Evolutionary conservation across 2,888 invertebrate genomes (phyloP).

Genomic region (Dryococelus australis): DNA sequence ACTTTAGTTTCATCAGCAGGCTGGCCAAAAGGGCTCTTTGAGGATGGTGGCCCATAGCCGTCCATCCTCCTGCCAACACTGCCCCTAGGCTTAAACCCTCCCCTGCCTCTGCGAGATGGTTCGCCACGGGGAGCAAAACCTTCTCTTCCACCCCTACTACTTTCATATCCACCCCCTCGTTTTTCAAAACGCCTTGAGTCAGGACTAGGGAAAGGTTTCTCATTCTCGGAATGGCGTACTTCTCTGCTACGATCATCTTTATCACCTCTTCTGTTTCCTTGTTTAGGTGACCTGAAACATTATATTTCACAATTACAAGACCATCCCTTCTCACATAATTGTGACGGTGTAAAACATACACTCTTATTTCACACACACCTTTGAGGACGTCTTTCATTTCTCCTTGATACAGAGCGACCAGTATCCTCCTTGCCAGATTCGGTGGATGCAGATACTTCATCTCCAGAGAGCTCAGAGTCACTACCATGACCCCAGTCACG

Average conservation of each 20-base stretch:
- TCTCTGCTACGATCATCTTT: conserved; percentile 69
- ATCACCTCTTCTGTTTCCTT: conserved; percentile 51
- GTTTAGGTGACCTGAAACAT: conserved; percentile 43
- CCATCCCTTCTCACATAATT: not conserved
- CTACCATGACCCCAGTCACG: conserved; percentile 65
- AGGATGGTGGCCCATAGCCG: conserved; percentile 82
- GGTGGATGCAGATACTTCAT: conserved; percentile 68
- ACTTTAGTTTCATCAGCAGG: conserved; percentile 52
- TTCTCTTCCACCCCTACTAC: conserved; percentile 65
- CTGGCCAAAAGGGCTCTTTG: conserved; percentile 76
- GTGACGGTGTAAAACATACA: too few relatives aligned
- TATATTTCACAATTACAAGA: not conserved
- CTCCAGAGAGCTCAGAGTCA: conserved; percentile 79
- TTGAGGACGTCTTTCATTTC: conserved; percentile 36
- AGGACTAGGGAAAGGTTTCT: conserved; percentile 35
- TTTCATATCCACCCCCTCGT: conserved; percentile 52
- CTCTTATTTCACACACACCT: not conserved
- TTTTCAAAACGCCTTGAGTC: conserved; percentile 39
- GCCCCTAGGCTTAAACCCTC: conserved; percentile 62
- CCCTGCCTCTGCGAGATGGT: conserved; percentile 86
- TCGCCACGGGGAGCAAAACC: conserved; percentile 89
- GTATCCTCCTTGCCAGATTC: conserved; percentile 66
- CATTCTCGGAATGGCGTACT: conserved; percentile 45
- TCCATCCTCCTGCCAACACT: conserved; percentile 68
- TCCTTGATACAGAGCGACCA: conserved; percentile 61